A percentile compares a stretch with the other conserved stretches of the same genome.
These are phyloP conservation scores for Chrysopa pallens DNA, from an alignment of 1,140 invertebrate genomes.

Conservation along the genomic window DNA sequence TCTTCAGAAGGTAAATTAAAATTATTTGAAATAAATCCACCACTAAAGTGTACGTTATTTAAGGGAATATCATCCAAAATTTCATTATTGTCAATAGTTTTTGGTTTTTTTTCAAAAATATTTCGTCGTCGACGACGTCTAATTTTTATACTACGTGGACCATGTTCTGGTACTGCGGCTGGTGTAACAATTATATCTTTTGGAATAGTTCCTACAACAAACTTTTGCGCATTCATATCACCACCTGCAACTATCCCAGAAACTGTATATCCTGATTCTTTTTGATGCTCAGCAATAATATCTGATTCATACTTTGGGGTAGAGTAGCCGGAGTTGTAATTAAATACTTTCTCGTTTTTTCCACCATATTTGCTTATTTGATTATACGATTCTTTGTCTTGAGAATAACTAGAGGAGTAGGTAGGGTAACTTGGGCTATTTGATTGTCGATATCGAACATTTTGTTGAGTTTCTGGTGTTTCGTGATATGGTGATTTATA, in stretches of 20 bases:
- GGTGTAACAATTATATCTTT: conserved; percentile 33
- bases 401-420: background rate
- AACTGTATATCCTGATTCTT: conserved; percentile 17
- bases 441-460: background rate
- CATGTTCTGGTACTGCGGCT: conserved; percentile 35
- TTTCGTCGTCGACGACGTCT: conserved; percentile 15
- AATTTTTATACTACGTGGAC: conserved; percentile 28
- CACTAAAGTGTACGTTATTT: background rate
- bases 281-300: conserved; percentile 20
- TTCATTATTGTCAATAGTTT: conserved; percentile 26
- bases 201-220: conserved; percentile 34
- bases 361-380: background rate
- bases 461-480: conserved; percentile 8
- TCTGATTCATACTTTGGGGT: conserved; percentile 16
- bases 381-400: background rate
- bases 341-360: background rate
- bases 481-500: conserved; percentile 9
- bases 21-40: too few relatives aligned
- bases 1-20: background rate
- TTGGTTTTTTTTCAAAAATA: conserved; percentile 17
- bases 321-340: background rate
- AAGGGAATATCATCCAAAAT: conserved; percentile 18
- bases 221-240: conserved; percentile 22
- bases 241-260: conserved; percentile 9
- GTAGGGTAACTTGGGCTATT: background rate